Base-by-base conservation (phyloP, 2,888 invertebrate genomes). In the Meiosimyza decipiens region DNA sequence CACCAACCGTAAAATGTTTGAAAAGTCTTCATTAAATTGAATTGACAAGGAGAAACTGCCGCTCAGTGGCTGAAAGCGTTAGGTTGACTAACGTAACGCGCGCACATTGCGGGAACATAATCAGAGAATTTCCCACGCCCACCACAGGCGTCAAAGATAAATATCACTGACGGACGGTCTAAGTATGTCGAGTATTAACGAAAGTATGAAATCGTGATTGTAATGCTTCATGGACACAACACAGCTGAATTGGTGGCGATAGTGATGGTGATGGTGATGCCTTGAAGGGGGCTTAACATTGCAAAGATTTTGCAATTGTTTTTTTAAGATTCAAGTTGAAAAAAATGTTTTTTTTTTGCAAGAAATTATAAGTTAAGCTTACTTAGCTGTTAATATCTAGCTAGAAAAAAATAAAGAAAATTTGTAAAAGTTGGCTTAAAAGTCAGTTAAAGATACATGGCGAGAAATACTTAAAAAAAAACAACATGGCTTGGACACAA, bases 101-200 rank as follows among this genome's bases (percentile, higher is more conserved):
- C 28, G 28, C 40, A 40, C 40, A 40, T 40, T 9, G 9, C 9
- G 40, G 40, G 40, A 40, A 40, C 40, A 40, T 4, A 40, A 40
- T 40, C 9, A 40, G 9, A 40, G 7, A 22, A 13, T 28, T 64
- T 64, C 64, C 64, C 64, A 64, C 64, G 64, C 64, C 64, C 64
- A 64, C 64, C 28, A 50, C 2, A 51, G 51, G 22, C 28, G 50
- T 28, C 16, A 51, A 64, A 22, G 15, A 18, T 28, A 60, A 28
- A 33, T 22, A 28, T 12, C 51, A 47, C 47, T 62, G 7, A n/a
- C 47, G 47, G 18, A 40, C n/a, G 28, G 64, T 5, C 51, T 51
- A 64, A 64, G 51, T 64, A 51, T 64, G 64, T 64, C 64, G 51
- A 64, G 50, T 60, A 60, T 60, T 33, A 60, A 15, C 59, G 59